These are phyloP conservation scores for Symphodus melops DNA, from an alignment of 2,113 vertebrate species.

Conservation along the genomic window DNA sequence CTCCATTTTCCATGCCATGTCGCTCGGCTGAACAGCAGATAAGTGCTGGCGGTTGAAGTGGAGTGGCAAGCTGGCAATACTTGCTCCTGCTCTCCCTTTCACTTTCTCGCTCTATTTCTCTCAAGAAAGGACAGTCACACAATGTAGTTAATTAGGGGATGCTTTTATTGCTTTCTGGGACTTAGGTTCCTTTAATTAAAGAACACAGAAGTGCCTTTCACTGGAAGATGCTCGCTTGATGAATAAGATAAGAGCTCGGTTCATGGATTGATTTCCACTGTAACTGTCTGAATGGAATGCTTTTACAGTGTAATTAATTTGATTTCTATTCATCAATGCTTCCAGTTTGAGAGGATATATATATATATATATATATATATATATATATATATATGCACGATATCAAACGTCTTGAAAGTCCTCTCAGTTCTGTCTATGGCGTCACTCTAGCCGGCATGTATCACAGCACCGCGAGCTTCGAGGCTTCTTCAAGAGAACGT, in stretches of 20 bases:
- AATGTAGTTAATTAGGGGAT: conserved; percentile 82
- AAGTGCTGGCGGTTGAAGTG: conserved; percentile 72
- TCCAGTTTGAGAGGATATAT: conserved; percentile 17
- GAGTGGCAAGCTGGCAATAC: conserved; percentile 15
- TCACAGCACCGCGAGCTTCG: too few species aligned
- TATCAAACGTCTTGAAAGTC: too few species aligned
- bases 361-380: too few species aligned
- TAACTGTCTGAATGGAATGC: conserved; percentile 35
- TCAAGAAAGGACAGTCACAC: conserved; percentile 74
- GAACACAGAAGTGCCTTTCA: conserved; percentile 76
- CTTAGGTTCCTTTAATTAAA: conserved; percentile 82
- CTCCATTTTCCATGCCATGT: conserved; percentile 65
- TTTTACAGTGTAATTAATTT: conserved; percentile 19
- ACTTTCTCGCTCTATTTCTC: conserved; percentile 32
- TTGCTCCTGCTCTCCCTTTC: conserved; percentile 26
- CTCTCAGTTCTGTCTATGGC: too few species aligned
- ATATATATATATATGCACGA: background rate
- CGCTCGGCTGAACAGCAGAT: conserved; percentile 68
- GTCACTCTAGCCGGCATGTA: too few species aligned
- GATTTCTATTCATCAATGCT: conserved; percentile 26
- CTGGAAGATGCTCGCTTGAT: conserved; percentile 59
- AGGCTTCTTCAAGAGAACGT: too few species aligned
- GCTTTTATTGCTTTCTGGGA: conserved; percentile 83
- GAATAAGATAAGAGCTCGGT: conserved; percentile 64
- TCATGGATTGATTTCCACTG: conserved; percentile 45